Percentiles rank a stretch among this genome's conserved stretches.
Evolutionary conservation across 2,888 invertebrate genomes (phyloP).

Genomic region (Phanerotoma sp.): DNA sequence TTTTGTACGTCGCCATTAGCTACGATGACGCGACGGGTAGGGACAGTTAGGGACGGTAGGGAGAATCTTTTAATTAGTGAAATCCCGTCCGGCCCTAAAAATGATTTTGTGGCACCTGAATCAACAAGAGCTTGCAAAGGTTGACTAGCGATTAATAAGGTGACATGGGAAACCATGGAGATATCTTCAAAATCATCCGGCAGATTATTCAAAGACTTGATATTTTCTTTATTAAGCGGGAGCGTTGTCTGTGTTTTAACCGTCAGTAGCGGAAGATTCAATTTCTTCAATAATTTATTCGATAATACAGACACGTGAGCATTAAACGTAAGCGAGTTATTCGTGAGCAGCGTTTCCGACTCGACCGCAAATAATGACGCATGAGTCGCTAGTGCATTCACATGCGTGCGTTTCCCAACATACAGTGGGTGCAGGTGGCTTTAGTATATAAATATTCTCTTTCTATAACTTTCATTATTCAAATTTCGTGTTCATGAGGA

Average conservation of each 20-base stretch:
- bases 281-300: too few relatives aligned
- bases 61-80: not conserved
- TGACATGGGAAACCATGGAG: not conserved
- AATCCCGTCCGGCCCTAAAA: not conserved
- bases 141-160: not conserved
- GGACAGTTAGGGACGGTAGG: not conserved
- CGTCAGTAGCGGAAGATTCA: too few relatives aligned
- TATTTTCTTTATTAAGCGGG: not conserved
- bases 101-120: not conserved
- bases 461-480: too few relatives aligned
- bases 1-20: not conserved
- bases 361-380: not conserved
- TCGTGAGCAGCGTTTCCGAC: not conserved
- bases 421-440: not conserved
- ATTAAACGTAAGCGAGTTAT: too few relatives aligned
- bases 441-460: too few relatives aligned
- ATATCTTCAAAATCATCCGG: too few relatives aligned
- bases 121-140: not conserved
- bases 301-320: too few relatives aligned
- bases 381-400: not conserved
- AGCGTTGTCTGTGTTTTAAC: not conserved
- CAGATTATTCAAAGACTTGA: not conserved
- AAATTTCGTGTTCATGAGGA: too few relatives aligned
- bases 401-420: not conserved
- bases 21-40: not conserved